phyloP scores from a whole-genome alignment of 2,888 invertebrate genomes.

The Rhagonycha fulva region DNA sequence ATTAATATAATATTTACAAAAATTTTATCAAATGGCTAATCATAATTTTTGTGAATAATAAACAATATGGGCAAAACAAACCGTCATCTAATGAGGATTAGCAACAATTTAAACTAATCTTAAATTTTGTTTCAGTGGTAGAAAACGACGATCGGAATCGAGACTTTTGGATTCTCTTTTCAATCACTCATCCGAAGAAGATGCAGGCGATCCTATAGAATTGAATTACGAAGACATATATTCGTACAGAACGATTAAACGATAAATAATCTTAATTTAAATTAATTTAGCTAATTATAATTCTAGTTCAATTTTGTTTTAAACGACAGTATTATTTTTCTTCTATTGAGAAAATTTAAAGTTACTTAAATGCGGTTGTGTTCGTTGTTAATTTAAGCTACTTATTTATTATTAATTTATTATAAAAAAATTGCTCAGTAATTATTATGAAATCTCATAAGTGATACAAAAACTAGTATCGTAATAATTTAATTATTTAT shows the following conservation, averaged over 20 bases:
- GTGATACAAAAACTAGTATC: conserved; percentile 6
- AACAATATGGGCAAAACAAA: background rate
- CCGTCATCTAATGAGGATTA: background rate
- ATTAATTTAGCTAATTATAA: conserved; percentile 6
- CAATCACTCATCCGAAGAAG: conserved; percentile 37
- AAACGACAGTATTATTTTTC: conserved; percentile 20
- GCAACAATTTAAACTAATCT: background rate
- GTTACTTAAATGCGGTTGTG: conserved; percentile 24
- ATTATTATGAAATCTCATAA: conserved; percentile 13
- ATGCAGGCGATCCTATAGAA: conserved; percentile 22
- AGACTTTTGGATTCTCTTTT: conserved; percentile 37
- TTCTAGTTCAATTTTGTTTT: conserved; percentile 1
- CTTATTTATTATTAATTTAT: conserved; percentile 16
- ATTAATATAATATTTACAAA: background rate
- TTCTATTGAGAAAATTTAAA: background rate
- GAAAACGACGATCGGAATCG: conserved; percentile 47
- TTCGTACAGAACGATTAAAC: conserved; percentile 8
- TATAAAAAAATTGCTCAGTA: conserved; percentile 8
- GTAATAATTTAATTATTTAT: conserved; percentile 8
- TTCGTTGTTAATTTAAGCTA: conserved; percentile 15
- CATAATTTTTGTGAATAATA: background rate
- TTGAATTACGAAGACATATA: conserved; percentile 29
- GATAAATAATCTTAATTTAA: conserved; percentile 11
- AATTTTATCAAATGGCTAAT: background rate
- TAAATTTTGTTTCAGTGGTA: conserved; percentile 44